phyloP scores from a whole-genome alignment of 2,113 vertebrate species.

The Gallinago jamesoni region DNA sequence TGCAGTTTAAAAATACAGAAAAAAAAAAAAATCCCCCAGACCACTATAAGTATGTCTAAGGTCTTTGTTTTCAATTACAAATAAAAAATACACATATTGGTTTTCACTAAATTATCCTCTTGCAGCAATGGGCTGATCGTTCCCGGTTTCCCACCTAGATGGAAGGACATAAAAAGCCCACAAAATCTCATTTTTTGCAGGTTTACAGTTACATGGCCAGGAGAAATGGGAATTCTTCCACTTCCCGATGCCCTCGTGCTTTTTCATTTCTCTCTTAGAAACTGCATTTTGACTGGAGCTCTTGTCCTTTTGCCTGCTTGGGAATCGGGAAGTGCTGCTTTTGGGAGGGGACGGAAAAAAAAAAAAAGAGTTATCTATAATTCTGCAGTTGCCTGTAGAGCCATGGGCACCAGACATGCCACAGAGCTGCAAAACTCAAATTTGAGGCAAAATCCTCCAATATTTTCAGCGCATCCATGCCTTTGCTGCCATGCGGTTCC shows the following conservation, averaged over 20 bases:
- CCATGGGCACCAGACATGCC: accelerated
- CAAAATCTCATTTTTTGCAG: not conserved
- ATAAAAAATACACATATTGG: not conserved
- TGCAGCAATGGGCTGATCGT: not conserved
- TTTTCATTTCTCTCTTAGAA: not conserved
- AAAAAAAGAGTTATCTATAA: too few relatives aligned
- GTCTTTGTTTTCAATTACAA: not conserved
- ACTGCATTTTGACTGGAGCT: not conserved
- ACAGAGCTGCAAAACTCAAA: accelerated
- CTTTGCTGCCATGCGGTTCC: accelerated
- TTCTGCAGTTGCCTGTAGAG: not conserved
- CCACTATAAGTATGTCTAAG: not conserved
- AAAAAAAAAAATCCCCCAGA: not conserved
- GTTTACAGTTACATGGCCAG: not conserved
- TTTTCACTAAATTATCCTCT: not conserved
- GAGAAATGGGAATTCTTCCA: not conserved
- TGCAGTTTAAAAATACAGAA: not conserved
- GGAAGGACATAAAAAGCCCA: not conserved
- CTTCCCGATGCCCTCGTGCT: not conserved
- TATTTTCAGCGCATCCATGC: not conserved
- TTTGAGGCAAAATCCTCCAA: not conserved
- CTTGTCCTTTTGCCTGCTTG: not conserved
- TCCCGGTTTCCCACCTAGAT: not conserved
- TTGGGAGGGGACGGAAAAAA: not conserved
- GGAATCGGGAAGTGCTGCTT: not conserved